Evolutionary conservation across 2,113 vertebrate species (phyloP).

Genomic region (Carassius carassius): DNA sequence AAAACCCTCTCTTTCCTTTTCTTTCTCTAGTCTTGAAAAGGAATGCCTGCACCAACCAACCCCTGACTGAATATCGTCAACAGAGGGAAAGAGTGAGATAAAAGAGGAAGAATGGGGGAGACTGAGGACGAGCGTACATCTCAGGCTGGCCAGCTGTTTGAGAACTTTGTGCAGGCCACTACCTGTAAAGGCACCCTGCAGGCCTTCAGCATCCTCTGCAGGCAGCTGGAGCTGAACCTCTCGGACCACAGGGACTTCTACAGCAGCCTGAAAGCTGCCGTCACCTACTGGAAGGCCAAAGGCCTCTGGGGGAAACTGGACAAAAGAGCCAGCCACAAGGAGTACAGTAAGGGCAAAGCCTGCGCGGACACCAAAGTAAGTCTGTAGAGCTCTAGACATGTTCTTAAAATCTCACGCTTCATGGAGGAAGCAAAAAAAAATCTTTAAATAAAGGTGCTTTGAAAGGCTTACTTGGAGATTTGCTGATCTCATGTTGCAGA

Average conservation of each 20-base stretch:
- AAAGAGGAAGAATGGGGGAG: conserved; percentile 79
- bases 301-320: conserved; percentile 96
- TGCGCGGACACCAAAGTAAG: conserved; percentile 88
- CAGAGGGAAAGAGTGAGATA: background rate
- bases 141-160: conserved; percentile 88
- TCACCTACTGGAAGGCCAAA: conserved; percentile 94
- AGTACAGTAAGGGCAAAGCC: conserved; percentile 85
- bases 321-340: conserved; percentile 90
- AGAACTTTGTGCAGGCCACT: conserved; percentile 92
- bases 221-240: conserved; percentile 88
- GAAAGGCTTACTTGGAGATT: background rate
- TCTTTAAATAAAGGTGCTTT: background rate
- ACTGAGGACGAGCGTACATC: conserved; percentile 83
- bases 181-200: conserved; percentile 95
- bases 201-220: conserved; percentile 91
- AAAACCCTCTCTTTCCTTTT: conserved; percentile 10
- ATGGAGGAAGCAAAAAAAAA: background rate
- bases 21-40: background rate
- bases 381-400: background rate
- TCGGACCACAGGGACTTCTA: conserved; percentile 87
- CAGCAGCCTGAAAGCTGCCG: conserved; percentile 83
- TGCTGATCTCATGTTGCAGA: background rate
- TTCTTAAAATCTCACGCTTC: too few relatives aligned
- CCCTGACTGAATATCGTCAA: conserved; percentile 14
- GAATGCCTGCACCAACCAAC: conserved; percentile 36